Conservation (phyloP, 1,140 invertebrate species). For the Lucilia cuprina region DNA sequence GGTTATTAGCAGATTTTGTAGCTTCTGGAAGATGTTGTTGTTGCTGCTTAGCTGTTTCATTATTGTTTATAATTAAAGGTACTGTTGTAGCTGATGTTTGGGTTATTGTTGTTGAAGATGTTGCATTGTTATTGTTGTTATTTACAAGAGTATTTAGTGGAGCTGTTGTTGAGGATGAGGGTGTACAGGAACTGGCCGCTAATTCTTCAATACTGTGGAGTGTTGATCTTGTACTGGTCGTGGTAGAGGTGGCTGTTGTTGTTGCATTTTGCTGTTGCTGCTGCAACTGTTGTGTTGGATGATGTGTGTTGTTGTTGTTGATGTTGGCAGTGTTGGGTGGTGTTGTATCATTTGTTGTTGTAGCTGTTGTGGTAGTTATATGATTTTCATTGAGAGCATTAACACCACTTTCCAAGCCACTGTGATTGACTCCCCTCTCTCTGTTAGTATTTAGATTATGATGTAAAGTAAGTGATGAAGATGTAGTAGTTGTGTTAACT, state of each 20-base stretch:
- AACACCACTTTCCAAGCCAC: not conserved
- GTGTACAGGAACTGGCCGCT: constrained; percentile 50
- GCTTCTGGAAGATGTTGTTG: constrained; percentile 1
- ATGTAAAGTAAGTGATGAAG: not conserved
- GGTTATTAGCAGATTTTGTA: not conserved
- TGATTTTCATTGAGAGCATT: not conserved
- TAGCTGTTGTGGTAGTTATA: constrained; percentile 15
- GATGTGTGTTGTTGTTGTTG: not conserved
- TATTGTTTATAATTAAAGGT: not conserved
- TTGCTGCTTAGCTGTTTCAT: constrained; percentile 5
- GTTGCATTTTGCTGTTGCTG: not conserved
- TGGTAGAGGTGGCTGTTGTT: not conserved
- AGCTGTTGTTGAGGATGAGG: constrained; percentile 36
- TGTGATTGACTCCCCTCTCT: not conserved
- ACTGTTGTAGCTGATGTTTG: constrained; percentile 30
- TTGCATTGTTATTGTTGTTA: constrained; percentile 14
- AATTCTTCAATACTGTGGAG: constrained; percentile 54
- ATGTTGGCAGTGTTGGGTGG: not conserved
- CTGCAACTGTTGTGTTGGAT: not conserved
- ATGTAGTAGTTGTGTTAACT: not conserved
- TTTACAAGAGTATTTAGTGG: constrained; percentile 13
- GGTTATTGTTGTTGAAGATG: constrained; percentile 22
- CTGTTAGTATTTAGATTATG: not conserved
- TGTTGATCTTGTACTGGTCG: constrained; percentile 37
- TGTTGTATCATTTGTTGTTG: not conserved